These are phyloP conservation scores for Pygocentrus nattereri DNA, from an alignment of 2,797 vertebrate genomes.

Conservation along the genomic window DNA sequence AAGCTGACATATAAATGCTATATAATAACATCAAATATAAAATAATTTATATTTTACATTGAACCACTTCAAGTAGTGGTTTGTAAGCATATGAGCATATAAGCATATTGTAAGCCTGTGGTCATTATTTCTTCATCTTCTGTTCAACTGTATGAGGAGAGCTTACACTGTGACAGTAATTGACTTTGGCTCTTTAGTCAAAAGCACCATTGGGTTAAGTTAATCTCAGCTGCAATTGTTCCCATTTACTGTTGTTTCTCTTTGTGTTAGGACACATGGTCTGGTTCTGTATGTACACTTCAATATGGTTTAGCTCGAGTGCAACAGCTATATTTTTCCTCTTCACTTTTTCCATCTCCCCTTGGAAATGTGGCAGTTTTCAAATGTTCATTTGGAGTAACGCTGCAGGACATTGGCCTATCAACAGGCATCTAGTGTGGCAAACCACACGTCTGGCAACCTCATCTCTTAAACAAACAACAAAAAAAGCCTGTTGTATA, in stretches of 20 bases:
- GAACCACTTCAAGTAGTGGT: too few species aligned
- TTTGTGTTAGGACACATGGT: neutral
- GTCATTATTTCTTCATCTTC: neutral
- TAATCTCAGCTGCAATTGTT: neutral
- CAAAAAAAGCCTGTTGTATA: slow-evolving; percentile 83
- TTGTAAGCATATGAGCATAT: too few species aligned
- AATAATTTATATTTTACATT: too few species aligned
- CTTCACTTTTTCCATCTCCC: slow-evolving; percentile 47
- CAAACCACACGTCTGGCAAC: slow-evolving; percentile 84
- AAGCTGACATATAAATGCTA: too few species aligned
- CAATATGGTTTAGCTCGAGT: slow-evolving; percentile 63
- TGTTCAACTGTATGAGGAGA: too few species aligned
- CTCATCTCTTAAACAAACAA: slow-evolving; percentile 86
- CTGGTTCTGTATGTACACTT: neutral
- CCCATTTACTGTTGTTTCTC: neutral
- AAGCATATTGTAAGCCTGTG: too few species aligned
- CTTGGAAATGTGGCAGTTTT: slow-evolving; percentile 85
- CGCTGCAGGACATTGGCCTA: slow-evolving; percentile 79
- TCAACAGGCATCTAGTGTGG: slow-evolving; percentile 85
- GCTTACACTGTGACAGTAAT: neutral
- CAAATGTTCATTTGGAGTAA: slow-evolving; percentile 82
- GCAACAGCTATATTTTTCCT: slow-evolving; percentile 82
- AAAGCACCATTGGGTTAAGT: neutral
- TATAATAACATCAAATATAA: too few species aligned
- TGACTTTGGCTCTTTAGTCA: neutral